A percentile compares a stretch with the other conserved stretches of the same genome.
Evolutionary conservation across 2,888 invertebrate species (phyloP).

Genomic region (Vesta saturnalis): DNA sequence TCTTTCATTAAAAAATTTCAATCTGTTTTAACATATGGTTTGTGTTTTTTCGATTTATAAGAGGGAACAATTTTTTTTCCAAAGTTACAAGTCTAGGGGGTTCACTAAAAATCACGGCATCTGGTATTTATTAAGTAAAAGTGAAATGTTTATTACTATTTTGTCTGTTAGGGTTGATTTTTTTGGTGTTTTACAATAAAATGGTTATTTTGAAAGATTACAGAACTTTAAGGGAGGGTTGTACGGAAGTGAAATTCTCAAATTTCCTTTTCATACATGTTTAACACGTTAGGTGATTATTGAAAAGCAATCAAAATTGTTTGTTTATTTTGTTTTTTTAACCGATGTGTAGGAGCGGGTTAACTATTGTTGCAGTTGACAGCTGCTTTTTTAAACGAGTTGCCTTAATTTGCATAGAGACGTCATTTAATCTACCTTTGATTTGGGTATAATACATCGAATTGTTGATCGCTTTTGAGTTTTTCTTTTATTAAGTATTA

Average conservation of each 20-base stretch:
- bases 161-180: constrained; percentile 38
- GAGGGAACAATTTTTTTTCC: constrained; percentile 40
- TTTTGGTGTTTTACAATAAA: constrained; percentile 22
- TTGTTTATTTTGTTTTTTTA: constrained; percentile 17
- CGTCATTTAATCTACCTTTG: constrained; percentile 43
- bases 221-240: not conserved
- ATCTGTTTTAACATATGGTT: constrained; percentile 44
- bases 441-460: constrained; percentile 38
- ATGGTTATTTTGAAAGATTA: not conserved
- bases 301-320: constrained; percentile 30
- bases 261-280: constrained; percentile 18
- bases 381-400: constrained; percentile 35
- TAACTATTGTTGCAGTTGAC: constrained; percentile 37
- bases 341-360: constrained; percentile 36
- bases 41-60: constrained; percentile 31
- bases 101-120: constrained; percentile 43
- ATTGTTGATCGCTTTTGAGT: constrained; percentile 29
- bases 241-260: constrained; percentile 5
- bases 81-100: not conserved
- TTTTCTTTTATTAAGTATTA: constrained; percentile 37
- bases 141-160: constrained; percentile 50
- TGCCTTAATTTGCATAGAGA: constrained; percentile 45
- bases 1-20: not conserved
- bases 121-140: constrained; percentile 51
- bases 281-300: constrained; percentile 31